phyloP scores from a whole-genome alignment of 1,140 invertebrate genomes.

The Papilio machaon region DNA sequence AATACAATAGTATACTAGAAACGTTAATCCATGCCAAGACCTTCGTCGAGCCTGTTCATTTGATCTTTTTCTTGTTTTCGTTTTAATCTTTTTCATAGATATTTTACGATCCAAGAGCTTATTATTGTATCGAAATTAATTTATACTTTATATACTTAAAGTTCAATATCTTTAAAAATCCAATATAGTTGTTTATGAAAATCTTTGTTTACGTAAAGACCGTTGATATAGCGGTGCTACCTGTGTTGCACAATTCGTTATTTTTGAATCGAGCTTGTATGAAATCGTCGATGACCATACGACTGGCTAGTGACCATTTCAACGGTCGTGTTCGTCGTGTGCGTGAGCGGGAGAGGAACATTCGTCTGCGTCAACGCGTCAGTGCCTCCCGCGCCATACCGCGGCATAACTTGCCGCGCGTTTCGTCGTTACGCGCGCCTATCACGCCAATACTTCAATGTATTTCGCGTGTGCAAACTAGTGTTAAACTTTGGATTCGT shows the following conservation, averaged over 20 bases:
- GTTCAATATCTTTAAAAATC: background rate
- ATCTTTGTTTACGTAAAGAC: conserved; percentile 18
- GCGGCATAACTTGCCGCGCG: conserved; percentile 67
- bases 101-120: too few relatives aligned
- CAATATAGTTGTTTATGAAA: background rate
- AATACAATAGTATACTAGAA: too few relatives aligned
- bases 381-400: conserved; percentile 55
- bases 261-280: conserved; percentile 48
- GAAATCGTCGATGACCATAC: conserved; percentile 61
- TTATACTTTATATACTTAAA: background rate
- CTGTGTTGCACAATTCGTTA: conserved; percentile 48
- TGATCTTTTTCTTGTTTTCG: background rate
- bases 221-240: conserved; percentile 7
- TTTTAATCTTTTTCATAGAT: too few relatives aligned
- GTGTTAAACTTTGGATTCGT: conserved; percentile 58
- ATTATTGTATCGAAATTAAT: background rate
- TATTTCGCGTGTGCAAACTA: conserved; percentile 65
- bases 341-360: conserved; percentile 65
- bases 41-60: too few relatives aligned
- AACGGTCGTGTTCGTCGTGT: conserved; percentile 52
- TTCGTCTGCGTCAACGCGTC: conserved; percentile 58
- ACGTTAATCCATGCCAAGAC: too few relatives aligned
- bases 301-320: conserved; percentile 52
- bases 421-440: conserved; percentile 54
- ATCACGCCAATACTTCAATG: conserved; percentile 47